Percentiles rank a stretch among this genome's conserved stretches.
These are phyloP conservation scores for Maniola jurtina DNA, from an alignment of 1,140 invertebrate genomes.

Conservation along the genomic window DNA sequence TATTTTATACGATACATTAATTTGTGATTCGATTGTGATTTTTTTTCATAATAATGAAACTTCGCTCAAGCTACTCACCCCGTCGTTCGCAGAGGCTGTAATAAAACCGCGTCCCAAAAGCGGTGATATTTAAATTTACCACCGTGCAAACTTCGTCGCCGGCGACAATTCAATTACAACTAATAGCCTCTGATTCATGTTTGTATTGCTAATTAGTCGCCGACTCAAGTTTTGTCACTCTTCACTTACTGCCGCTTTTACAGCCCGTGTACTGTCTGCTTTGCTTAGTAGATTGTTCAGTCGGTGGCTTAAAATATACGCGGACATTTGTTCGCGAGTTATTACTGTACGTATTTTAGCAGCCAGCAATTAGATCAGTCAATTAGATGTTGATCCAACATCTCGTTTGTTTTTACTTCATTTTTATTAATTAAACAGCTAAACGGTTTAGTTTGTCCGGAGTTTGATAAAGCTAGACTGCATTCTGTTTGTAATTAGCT, in stretches of 20 bases:
- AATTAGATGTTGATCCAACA: neutral
- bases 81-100: constrained; percentile 38
- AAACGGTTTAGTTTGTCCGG: too few relatives aligned
- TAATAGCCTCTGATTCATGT: constrained; percentile 78
- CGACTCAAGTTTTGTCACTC: constrained; percentile 76
- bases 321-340: constrained; percentile 45
- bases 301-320: constrained; percentile 42
- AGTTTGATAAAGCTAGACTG: too few relatives aligned
- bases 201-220: constrained; percentile 77
- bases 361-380: neutral
- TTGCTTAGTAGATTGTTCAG: constrained; percentile 62
- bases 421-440: too few relatives aligned
- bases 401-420: neutral
- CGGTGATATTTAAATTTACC: constrained; percentile 74
- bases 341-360: constrained; percentile 30
- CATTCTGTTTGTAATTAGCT: too few relatives aligned
- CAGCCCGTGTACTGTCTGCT: constrained; percentile 46
- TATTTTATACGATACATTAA: constrained; percentile 1
- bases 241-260: constrained; percentile 58
- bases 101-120: constrained; percentile 55
- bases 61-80: constrained; percentile 29
- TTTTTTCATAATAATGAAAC: constrained; percentile 36
- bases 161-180: constrained; percentile 76
- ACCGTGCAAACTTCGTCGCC: constrained; percentile 63
- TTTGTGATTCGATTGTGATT: constrained; percentile 4